Evolutionary conservation across 2,113 vertebrate genomes (phyloP), one percentile per base, ranked within the genome.

Genomic region (Desmodus rotundus): DNA sequence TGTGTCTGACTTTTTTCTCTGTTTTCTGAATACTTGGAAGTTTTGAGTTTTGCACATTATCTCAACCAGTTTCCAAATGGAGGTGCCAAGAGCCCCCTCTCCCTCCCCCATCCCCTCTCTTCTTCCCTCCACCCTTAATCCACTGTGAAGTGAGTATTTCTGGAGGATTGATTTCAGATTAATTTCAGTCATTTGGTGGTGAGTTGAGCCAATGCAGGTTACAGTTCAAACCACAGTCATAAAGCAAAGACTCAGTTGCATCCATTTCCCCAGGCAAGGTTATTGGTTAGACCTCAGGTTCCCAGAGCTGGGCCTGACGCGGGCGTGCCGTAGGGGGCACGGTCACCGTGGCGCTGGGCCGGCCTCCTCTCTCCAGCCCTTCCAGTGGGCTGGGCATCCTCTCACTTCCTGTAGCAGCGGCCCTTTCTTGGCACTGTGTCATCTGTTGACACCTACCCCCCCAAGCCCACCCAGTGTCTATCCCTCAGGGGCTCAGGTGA

Each of bases 1-100:
- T 98, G 98, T 98, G 96, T 96, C 98, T 98, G 97, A 98, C 98
- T 98, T 98, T 97, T 98, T 98, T 98, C 74, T 58, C 94, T 98
- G 96, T 95, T 97, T 98, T 97, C 97, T 26, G 81, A 98, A 97
- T 97, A 96, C 97, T 95, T 96, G 95, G 74, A 98, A 98, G 97
- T 98, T 98, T 98, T 84, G 95, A 97, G 95, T 17, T 97, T 98
- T 98, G 54, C 93, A 93, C 92, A 5, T 97, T 95, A 82, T 97
- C 96, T 98, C 96, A 98, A 95, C 95, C 94, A 88, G 22, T 97
- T 98, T 95, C 81, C 82, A 92, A 97, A 97, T 76, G 54, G 89
- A 97, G 95, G 97, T 97, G 78, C 97, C 96, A 95, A 36, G 81
- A 41, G 7, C 63, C 63, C 4, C 61, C 28, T n/a, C 61, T 31